Conservation (phyloP, 2,888 invertebrate genomes). For the Hydraecia micacea region DNA sequence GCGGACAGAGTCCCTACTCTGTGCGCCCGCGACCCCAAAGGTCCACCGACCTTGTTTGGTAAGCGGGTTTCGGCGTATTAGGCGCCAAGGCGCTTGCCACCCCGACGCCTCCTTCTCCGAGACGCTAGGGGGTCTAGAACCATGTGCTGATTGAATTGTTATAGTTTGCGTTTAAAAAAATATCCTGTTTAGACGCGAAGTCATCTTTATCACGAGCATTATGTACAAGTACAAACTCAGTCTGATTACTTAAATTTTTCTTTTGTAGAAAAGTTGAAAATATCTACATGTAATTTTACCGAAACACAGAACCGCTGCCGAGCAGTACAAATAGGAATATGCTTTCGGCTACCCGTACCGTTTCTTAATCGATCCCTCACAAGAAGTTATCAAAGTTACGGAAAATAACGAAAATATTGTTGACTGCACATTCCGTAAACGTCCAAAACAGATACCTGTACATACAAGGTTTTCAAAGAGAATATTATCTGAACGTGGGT, state of each 20-base stretch:
- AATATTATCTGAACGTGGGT: conserved; percentile 36
- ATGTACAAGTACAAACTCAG: not conserved
- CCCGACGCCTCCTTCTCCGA: too few species aligned
- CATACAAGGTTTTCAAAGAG: conserved; percentile 32
- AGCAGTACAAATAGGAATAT: not conserved
- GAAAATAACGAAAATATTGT: not conserved
- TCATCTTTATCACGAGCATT: not conserved
- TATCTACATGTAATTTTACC: not conserved
- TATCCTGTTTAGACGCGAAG: not conserved
- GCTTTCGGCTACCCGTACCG: not conserved
- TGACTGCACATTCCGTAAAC: not conserved
- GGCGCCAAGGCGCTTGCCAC: too few species aligned
- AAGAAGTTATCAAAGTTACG: not conserved
- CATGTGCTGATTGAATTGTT: too few species aligned
- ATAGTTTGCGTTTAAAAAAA: too few species aligned
- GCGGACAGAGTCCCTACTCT: too few species aligned
- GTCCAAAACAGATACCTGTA: conserved; percentile 21
- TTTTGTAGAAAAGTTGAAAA: not conserved
- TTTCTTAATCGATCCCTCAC: not conserved
- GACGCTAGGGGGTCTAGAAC: too few species aligned
- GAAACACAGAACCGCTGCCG: not conserved
- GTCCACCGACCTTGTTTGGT: too few species aligned
- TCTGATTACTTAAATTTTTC: not conserved
- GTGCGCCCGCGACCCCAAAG: too few species aligned
- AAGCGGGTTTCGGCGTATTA: too few species aligned